Evolutionary conservation across 2,888 invertebrate species (phyloP), one percentile per base, ranked within the genome.

Genomic region (Neocrepidodera transversa): DNA sequence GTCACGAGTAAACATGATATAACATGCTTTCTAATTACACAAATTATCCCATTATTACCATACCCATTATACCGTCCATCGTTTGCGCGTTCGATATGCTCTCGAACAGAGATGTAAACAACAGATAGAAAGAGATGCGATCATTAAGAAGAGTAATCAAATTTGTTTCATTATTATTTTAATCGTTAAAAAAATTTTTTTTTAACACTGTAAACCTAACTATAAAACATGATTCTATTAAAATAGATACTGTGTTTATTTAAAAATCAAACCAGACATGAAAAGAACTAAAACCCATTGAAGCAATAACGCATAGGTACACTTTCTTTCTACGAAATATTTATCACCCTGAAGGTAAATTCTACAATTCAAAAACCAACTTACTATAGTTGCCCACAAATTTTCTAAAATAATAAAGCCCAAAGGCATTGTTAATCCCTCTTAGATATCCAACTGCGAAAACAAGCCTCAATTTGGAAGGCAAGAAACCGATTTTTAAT

Each of bases 391-490:
- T 32, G 32, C 26, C 23, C 20, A 7, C 14, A 43, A 26, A 23
- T 38, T 28, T 51, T 51, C 38, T 51, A 28, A 40, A 51, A 51
- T 42, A 51, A 51, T 51, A 51, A 16, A 40, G 6, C 26, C 14
- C 18, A 1, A 40, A 42, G 26, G 40, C n/a, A 40, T 40, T 51
- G 51, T 28, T 28, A 51, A 47, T 40, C 47, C 40, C 45, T 57
- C 26, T 20, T 53, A 61, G 71, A 69, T 69, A 67, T 71, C 76
- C 77, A 74, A 76, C 76, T 76, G 76, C 69, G 77, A 77, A 76
- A 77, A 76, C 77, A 76, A 60, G 18, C 59, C 72, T 72, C 64
- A 72, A 73, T 71, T 72, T 68, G 70, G 72, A 68, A 72, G 73
- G 72, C 71, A 66, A 64, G 72, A 68, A 76, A 75, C 74, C 70